These are phyloP conservation scores for Itoplectis maculator DNA, from an alignment of 2,888 invertebrate species.

Conservation along the genomic window DNA sequence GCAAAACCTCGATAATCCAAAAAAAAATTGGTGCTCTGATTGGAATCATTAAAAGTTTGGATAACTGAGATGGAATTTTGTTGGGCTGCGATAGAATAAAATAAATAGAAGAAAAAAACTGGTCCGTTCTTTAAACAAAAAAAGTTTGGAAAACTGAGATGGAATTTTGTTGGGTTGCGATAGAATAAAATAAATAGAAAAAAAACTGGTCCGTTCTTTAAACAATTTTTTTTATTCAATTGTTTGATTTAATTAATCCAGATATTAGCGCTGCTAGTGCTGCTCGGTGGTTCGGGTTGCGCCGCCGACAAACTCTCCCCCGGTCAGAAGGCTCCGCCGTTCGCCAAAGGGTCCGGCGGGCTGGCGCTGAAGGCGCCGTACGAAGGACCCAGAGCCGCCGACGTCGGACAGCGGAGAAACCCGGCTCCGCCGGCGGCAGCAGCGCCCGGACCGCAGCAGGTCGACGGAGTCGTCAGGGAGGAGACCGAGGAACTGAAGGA, in stretches of 20 bases:
- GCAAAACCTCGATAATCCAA: no score
- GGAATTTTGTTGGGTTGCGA: no score
- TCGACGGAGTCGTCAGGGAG: conserved; percentile 77
- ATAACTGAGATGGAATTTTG: no score
- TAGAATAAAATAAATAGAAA: no score
- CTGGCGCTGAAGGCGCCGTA: conserved; percentile 76
- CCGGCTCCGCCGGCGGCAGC: conserved; percentile 50
- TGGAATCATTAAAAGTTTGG: no score
- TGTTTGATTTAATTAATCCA: conserved; percentile 1
- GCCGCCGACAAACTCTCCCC: conserved; percentile 77
- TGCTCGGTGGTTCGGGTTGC: conserved; percentile 59
- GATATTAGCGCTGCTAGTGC: conserved; percentile 55
- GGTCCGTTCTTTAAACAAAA: no score
- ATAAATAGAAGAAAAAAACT: no score
- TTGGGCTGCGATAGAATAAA: no score
- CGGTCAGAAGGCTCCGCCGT: conserved; percentile 79
- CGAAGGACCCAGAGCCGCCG: conserved; percentile 64
- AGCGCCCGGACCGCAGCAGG: conserved; percentile 36
- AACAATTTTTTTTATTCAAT: no score
- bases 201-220: no score
- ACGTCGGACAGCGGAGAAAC: conserved; percentile 67
- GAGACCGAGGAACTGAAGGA: conserved; percentile 78
- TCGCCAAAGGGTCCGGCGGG: conserved; percentile 80
- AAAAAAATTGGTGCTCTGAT: no score
- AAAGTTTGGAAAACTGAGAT: no score